Evolutionary conservation across 2,797 vertebrate genomes (phyloP).

Genomic region (Anomalospiza imberbis): DNA sequence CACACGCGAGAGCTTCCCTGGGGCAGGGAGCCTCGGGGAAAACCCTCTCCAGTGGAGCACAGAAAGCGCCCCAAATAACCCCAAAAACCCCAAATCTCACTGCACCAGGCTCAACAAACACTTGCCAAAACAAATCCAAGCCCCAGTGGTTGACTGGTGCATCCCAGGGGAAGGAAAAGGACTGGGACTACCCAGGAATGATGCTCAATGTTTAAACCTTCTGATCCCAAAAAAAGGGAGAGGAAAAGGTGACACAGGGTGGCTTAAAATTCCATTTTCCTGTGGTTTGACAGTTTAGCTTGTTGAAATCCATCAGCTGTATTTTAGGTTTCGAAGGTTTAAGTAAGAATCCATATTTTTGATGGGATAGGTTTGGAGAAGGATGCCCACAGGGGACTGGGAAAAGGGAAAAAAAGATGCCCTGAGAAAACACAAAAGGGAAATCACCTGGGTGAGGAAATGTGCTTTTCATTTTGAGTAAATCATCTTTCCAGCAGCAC

Average conservation of each 20-base stretch:
- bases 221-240: neutral
- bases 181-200: neutral
- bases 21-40: neutral
- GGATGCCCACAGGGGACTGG: neutral
- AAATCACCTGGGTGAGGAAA: neutral
- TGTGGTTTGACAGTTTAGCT: neutral
- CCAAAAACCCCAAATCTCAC: neutral
- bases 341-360: neutral
- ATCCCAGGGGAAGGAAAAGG: neutral
- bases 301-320: neutral
- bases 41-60: neutral
- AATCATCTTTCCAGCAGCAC: neutral
- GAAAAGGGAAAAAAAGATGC: neutral
- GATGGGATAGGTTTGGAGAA: neutral
- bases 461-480: neutral
- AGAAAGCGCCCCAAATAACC: neutral
- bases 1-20: neutral
- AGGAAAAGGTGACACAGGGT: neutral
- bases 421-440: neutral
- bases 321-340: neutral
- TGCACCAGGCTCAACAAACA: neutral
- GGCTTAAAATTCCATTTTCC: fast-evolving
- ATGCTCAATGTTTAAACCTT: neutral
- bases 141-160: neutral
- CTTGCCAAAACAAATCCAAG: neutral